Evolutionary conservation across 1,140 invertebrate genomes (phyloP).

Genomic region (Oryctes rhinoceros): DNA sequence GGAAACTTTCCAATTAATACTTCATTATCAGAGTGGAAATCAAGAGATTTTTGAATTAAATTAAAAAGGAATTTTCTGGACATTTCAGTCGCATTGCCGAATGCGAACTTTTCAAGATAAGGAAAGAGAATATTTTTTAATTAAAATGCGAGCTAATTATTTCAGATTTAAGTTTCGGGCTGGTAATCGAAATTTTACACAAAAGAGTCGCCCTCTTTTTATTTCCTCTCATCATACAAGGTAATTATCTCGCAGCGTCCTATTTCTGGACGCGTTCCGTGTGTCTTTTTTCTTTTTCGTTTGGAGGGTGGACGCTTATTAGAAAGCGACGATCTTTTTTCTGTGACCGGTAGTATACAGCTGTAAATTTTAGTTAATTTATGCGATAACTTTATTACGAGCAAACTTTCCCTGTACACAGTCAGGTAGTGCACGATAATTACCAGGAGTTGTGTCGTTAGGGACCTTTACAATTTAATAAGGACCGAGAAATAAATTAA

Average conservation of each 20-base stretch:
- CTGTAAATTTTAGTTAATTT: constrained; percentile 3
- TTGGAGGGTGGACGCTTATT: not conserved
- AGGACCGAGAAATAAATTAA: not conserved
- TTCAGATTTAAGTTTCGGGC: not conserved
- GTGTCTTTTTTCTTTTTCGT: not conserved
- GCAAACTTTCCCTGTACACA: not conserved
- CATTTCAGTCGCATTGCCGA: no score
- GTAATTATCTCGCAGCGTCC: not conserved
- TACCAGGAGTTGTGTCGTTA: not conserved
- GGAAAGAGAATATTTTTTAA: not conserved
- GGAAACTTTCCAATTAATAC: no score
- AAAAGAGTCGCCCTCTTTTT: not conserved
- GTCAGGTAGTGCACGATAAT: not conserved
- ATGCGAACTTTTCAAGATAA: not conserved
- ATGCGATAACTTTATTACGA: constrained; percentile 3
- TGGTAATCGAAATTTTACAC: not conserved
- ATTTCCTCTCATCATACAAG: not conserved
- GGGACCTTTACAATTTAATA: constrained; percentile 5
- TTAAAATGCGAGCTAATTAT: constrained; percentile 4
- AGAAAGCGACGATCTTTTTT: not conserved
- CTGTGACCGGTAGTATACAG: not conserved
- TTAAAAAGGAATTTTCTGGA: no score
- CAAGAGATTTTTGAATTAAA: no score
- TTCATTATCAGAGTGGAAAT: no score
- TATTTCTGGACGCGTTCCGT: not conserved